These are phyloP conservation scores for Sipha flava DNA, from an alignment of 1,140 invertebrate genomes.

Conservation along the genomic window DNA sequence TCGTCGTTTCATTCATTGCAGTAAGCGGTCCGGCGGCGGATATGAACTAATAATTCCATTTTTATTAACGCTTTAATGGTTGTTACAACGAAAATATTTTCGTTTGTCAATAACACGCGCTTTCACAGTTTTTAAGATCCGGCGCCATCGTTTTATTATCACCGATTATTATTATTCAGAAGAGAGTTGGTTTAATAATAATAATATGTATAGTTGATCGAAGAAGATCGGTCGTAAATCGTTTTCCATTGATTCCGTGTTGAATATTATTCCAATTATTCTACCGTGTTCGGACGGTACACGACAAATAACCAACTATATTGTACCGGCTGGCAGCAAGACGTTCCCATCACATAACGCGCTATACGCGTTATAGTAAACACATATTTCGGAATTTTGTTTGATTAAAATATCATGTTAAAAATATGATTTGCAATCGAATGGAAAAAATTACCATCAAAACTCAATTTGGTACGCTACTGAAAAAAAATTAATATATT, in stretches of 20 bases:
- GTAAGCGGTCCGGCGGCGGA: background rate
- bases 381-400: background rate
- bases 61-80: slow-evolving; percentile 1
- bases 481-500: too few species aligned
- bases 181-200: background rate
- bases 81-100: slow-evolving; percentile 18
- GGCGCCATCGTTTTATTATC: background rate
- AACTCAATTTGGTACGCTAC: background rate
- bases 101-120: background rate
- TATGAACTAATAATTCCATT: slow-evolving; percentile 26
- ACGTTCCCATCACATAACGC: too few species aligned
- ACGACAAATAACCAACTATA: background rate
- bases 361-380: too few species aligned
- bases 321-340: too few species aligned
- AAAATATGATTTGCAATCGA: background rate
- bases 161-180: background rate
- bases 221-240: background rate
- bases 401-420: background rate
- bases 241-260: background rate
- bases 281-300: background rate
- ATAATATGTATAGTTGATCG: background rate
- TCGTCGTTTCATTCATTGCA: background rate
- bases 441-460: background rate
- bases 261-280: background rate
- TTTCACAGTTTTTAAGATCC: slow-evolving; percentile 23